Percentiles rank a stretch among this genome's conserved stretches.
These are phyloP conservation scores for Crocodylus rhombifer DNA, from an alignment of 2,797 vertebrate species.

Conservation along the genomic window DNA sequence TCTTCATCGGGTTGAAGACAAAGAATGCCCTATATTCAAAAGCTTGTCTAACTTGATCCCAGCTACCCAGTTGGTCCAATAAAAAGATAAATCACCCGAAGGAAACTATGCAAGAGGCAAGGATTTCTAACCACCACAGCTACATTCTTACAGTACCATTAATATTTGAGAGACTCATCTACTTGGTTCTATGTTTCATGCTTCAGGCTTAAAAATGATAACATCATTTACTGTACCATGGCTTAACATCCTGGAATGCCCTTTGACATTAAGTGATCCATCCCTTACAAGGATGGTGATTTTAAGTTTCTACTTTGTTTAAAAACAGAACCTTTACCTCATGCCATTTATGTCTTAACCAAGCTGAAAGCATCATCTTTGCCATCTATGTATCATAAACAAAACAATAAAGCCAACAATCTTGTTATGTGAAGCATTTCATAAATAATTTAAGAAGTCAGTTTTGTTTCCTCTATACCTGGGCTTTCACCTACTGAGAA, in stretches of 20 bases:
- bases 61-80: too few relatives aligned
- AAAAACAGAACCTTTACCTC: not conserved
- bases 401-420: conserved; percentile 3
- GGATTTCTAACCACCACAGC: too few relatives aligned
- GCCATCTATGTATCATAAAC: not conserved
- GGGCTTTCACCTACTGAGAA: not conserved
- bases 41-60: too few relatives aligned
- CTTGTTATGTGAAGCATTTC: conserved; percentile 9
- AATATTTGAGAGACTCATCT: not conserved
- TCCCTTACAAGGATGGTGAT: not conserved
- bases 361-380: conserved; percentile 7
- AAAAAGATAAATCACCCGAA: too few relatives aligned
- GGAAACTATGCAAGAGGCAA: too few relatives aligned
- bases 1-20: too few relatives aligned
- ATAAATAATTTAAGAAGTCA: conserved; percentile 62
- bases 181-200: not conserved
- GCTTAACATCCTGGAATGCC: not conserved
- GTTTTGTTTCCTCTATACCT: conserved; percentile 58
- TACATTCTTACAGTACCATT: not conserved
- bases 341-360: conserved; percentile 1
- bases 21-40: too few relatives aligned
- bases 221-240: not conserved
- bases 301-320: not conserved
- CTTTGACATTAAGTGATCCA: not conserved
- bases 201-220: not conserved